These are phyloP conservation scores for Parnassius apollo DNA, from an alignment of 2,888 invertebrate species.

Conservation along the genomic window DNA sequence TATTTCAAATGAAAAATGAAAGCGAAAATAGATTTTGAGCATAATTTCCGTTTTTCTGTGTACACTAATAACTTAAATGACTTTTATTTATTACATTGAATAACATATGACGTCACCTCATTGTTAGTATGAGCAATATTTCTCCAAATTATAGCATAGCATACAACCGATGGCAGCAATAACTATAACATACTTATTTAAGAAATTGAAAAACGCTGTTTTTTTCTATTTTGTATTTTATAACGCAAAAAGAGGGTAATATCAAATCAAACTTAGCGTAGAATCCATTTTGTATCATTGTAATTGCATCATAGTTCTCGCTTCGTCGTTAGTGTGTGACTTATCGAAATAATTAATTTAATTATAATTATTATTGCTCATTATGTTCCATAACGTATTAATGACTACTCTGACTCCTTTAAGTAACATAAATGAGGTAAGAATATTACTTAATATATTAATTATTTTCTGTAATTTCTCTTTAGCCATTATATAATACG, in stretches of 20 bases:
- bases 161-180: no score
- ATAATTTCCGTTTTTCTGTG: no score
- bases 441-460: constrained; percentile 16
- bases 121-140: no score
- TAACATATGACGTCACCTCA: no score
- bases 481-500: background rate
- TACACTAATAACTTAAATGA: no score
- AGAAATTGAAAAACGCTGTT: no score
- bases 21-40: no score
- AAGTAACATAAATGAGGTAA: constrained; percentile 52
- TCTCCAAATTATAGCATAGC: no score
- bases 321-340: constrained; percentile 12
- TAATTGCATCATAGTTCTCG: background rate
- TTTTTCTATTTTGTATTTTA: background rate
- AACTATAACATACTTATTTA: no score
- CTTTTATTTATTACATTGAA: no score
- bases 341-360: constrained; percentile 20
- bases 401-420: constrained; percentile 48
- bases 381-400: constrained; percentile 55
- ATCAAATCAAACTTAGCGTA: background rate
- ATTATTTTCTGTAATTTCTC: constrained; percentile 6
- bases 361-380: constrained; percentile 22
- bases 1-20: no score
- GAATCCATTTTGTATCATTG: constrained; percentile 3
- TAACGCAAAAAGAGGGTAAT: constrained; percentile 20